phyloP scores from a whole-genome alignment of 2,113 vertebrate species.

The Pseudopodoces humilis region DNA sequence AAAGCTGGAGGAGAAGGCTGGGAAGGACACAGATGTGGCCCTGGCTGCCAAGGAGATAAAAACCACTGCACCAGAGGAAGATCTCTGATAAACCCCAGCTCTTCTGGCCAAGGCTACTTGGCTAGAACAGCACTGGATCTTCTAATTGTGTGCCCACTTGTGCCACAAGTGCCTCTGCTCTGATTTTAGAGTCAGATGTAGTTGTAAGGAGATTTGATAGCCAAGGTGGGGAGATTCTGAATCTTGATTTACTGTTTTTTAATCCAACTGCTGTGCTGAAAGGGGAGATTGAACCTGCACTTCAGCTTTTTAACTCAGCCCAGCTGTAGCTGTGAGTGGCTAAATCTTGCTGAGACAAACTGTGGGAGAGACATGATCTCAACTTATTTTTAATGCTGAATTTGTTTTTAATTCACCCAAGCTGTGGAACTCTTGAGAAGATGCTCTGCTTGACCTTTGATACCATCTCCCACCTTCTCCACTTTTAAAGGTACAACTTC shows the following conservation, averaged over 20 bases:
- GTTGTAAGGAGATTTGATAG: background rate
- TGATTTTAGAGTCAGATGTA: background rate
- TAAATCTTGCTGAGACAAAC: background rate
- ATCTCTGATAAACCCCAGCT: background rate
- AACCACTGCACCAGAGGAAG: background rate
- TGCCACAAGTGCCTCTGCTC: background rate
- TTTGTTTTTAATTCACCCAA: background rate
- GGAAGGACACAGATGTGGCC: background rate
- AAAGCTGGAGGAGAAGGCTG: background rate
- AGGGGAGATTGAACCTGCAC: background rate
- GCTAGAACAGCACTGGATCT: background rate
- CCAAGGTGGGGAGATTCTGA: background rate
- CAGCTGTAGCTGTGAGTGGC: background rate
- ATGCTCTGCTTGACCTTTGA: background rate
- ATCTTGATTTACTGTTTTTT: background rate
- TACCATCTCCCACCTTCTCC: background rate
- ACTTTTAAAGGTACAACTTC: background rate
- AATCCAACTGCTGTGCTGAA: background rate
- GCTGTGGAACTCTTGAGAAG: background rate
- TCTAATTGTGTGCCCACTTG: fast-evolving
- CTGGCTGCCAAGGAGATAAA: background rate
- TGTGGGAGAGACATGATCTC: background rate
- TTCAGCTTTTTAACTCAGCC: background rate
- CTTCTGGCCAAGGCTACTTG: background rate
- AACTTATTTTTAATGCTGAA: background rate